A percentile compares a stretch with the other conserved stretches of the same genome.
These are phyloP conservation scores for Trachelipus rathkii DNA, from an alignment of 1,140 invertebrate species.

Conservation along the genomic window DNA sequence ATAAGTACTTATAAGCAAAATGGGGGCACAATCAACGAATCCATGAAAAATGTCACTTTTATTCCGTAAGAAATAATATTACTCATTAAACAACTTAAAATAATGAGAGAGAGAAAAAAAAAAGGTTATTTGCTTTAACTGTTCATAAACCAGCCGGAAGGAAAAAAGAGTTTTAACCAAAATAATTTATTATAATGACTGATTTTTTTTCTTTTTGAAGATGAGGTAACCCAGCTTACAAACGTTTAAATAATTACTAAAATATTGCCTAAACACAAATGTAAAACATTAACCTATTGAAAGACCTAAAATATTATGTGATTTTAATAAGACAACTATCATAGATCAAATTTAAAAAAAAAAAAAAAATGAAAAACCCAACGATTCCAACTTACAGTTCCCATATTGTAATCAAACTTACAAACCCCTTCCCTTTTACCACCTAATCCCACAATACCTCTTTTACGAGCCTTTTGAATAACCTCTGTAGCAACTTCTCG, in stretches of 20 bases:
- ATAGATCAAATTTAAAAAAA: not conserved
- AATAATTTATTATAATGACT: too few species aligned
- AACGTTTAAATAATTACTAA: too few species aligned
- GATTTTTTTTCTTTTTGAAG: too few species aligned
- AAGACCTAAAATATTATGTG: not conserved
- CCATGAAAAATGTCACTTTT: too few species aligned
- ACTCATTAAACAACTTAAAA: too few species aligned
- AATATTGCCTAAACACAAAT: not conserved
- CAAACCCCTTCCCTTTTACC: not conserved
- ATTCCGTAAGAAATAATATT: too few species aligned
- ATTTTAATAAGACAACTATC: not conserved
- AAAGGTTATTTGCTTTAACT: too few species aligned
- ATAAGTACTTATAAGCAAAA: not conserved
- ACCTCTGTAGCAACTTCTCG: conserved; percentile 71
- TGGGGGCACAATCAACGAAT: too few species aligned
- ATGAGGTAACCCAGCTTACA: too few species aligned
- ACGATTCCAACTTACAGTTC: not conserved
- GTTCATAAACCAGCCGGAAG: too few species aligned
- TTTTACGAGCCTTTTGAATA: conserved; percentile 59
- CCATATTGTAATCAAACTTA: not conserved
- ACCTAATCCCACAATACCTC: conserved; percentile 54
- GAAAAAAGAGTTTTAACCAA: too few species aligned
- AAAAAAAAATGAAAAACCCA: not conserved
- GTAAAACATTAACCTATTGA: not conserved
- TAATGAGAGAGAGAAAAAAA: too few species aligned